These are phyloP conservation scores for Tachyglossus aculeatus DNA, from an alignment of 2,797 vertebrate species.

Conservation along the genomic window DNA sequence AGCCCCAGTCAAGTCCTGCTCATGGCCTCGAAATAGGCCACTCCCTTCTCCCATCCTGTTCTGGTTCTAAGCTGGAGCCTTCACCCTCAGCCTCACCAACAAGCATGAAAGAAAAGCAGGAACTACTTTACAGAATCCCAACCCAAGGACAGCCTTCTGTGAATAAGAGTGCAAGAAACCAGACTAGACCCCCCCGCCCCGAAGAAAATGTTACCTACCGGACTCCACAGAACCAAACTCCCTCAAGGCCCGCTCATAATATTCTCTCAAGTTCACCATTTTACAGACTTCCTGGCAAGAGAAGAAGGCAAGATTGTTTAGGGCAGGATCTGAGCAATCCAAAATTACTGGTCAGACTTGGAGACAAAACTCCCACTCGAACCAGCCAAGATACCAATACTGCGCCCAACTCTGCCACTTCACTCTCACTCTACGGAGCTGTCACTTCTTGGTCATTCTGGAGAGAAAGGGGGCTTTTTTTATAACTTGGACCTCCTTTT, in stretches of 20 bases:
- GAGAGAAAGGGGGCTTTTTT: too few relatives aligned
- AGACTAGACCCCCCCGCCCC: neutral
- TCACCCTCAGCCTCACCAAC: slow-evolving; percentile 6
- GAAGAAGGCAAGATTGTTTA: slow-evolving; percentile 41
- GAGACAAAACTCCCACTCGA: too few relatives aligned
- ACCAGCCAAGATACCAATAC: too few relatives aligned
- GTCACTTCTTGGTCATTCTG: too few relatives aligned
- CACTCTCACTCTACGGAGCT: too few relatives aligned
- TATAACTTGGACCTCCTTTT: too few relatives aligned
- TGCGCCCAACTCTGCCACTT: too few relatives aligned
- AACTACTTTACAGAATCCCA: neutral
- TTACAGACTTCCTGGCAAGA: slow-evolving; percentile 82
- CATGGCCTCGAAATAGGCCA: too few relatives aligned
- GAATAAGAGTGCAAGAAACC: neutral
- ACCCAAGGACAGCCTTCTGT: slow-evolving; percentile 19
- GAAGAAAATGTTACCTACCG: slow-evolving; percentile 73
- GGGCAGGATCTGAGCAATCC: neutral
- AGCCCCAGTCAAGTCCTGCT: too few relatives aligned
- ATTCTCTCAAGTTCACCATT: slow-evolving; percentile 87
- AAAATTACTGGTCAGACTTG: too few relatives aligned
- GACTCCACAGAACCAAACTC: slow-evolving; percentile 88
- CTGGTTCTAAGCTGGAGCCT: neutral
- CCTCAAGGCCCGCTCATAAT: slow-evolving; percentile 90
- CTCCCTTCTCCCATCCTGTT: neutral
- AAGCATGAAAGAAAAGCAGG: too few relatives aligned